Percentiles rank a stretch among this genome's conserved stretches.
Evolutionary conservation across 53 echinoderm and acorn worm species (phyloP).

Genomic region (Holothuria scabra): DNA sequence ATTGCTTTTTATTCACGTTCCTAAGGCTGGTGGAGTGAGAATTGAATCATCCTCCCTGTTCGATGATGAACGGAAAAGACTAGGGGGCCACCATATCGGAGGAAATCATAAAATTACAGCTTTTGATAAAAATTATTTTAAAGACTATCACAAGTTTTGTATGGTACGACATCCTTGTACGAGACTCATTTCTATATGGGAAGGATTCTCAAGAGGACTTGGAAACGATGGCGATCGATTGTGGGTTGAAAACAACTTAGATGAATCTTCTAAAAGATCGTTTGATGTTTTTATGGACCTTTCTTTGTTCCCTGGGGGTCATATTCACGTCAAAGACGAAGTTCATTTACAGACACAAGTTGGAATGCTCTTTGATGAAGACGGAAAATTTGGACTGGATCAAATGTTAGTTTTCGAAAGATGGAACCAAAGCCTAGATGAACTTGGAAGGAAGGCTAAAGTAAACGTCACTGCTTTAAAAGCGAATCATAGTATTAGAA

Average conservation of each 20-base stretch:
- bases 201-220: conserved; percentile 3
- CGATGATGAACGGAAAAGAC: neutral
- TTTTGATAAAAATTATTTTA: conserved; percentile 3
- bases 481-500: neutral
- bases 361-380: conserved; percentile 24
- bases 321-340: neutral
- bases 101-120: conserved; percentile 16
- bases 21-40: conserved; percentile 8
- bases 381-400: conserved; percentile 1
- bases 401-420: conserved; percentile 14
- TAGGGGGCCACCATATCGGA: neutral
- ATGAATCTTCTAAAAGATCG: neutral
- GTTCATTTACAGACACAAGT: conserved; percentile 24
- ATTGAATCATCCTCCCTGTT: conserved; percentile 28
- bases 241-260: neutral
- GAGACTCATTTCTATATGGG: conserved; percentile 21
- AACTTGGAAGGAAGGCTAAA: neutral
- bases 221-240: conserved; percentile 1
- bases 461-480: neutral
- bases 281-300: neutral
- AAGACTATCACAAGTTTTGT: conserved; percentile 8
- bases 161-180: conserved; percentile 44
- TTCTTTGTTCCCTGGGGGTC: neutral
- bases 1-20: conserved; percentile 19
- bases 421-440: conserved; percentile 34